Conservation (phyloP, 1,140 invertebrate species). For the Geopemphigus sp. region DNA sequence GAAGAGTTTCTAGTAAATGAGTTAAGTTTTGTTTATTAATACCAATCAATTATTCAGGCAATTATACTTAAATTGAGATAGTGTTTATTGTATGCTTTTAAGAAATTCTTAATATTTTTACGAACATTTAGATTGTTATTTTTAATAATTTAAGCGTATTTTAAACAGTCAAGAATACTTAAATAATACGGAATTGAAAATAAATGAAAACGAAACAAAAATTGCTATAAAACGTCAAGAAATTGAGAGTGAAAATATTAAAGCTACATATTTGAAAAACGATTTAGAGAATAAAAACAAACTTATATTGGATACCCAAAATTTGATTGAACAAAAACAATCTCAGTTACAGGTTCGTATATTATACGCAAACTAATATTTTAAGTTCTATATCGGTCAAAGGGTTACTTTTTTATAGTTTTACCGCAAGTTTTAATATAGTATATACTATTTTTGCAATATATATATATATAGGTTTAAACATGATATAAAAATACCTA, state of each 20-base stretch:
- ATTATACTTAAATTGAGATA: too few species aligned
- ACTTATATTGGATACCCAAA: not conserved
- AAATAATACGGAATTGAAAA: not conserved
- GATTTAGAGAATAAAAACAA: not conserved
- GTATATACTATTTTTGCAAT: too few species aligned
- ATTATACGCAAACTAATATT: too few species aligned
- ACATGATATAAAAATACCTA: too few species aligned
- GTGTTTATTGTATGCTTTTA: not conserved
- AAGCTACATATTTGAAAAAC: not conserved
- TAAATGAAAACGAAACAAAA: conserved; percentile 17
- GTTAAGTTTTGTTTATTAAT: not conserved
- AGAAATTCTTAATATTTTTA: too few species aligned
- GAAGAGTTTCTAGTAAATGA: not conserved
- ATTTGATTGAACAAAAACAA: not conserved
- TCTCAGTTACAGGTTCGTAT: not conserved
- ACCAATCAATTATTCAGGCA: not conserved
- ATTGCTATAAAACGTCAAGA: conserved; percentile 3
- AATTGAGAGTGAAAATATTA: not conserved
- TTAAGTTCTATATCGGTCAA: too few species aligned
- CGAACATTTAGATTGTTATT: too few species aligned
- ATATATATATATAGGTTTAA: too few species aligned
- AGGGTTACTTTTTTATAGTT: too few species aligned
- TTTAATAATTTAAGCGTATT: not conserved
- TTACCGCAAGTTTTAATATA: too few species aligned
- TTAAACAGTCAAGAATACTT: not conserved